Evolutionary conservation across 2,113 vertebrate species (phyloP), one percentile per base, ranked within the genome.

Genomic region (Coturnix japonica): DNA sequence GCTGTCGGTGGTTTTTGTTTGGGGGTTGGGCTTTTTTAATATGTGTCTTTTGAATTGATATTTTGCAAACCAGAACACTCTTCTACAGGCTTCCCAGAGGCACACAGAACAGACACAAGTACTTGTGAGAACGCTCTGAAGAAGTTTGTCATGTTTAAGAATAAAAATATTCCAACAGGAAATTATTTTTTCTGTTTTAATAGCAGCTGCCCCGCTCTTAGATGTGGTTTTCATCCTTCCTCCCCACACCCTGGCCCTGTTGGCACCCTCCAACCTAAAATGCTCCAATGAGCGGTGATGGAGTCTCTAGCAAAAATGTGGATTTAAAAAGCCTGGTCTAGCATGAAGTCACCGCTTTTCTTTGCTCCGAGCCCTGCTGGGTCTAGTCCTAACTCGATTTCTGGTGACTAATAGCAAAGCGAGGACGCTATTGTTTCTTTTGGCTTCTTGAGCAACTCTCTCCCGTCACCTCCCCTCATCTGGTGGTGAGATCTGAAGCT

Each of bases 101-200:
- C 72, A 5, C 25, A 30, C 88, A 82, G 92, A 85, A 93, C 95
- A 93, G 92, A 81, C 93, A 69, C 76, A 87, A 87, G 56, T 89
- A 60, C 56, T 80, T 85, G 71, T 84, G 92, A 46, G 76, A 90
- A 90, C 93, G 85, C 84, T 82, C 72, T 66, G 89, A 95, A 86
- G 82, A 94, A 81, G 67, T 90, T 80, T 91, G 90, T 91, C 89
- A 86, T 93, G 91, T 95, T 95, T 94, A 94, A 92, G 90, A 94
- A 95, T 95, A 93, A 95, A 95, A 95, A 92, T 92, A 94, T 92
- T 87, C 94, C 88, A 95, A 89, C 73, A 95, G 90, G 80, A 53
- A 53, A 53, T 53, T 53, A 53, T 53, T 75, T 84, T 89, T 87
- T 44, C 81, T 86, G 70, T 89, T 89, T 92, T 61, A 70, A 61